A percentile compares a stretch with the other conserved stretches of the same genome.
phyloP scores from a whole-genome alignment of 2,113 vertebrate genomes.

The Neogobius melanostomus region DNA sequence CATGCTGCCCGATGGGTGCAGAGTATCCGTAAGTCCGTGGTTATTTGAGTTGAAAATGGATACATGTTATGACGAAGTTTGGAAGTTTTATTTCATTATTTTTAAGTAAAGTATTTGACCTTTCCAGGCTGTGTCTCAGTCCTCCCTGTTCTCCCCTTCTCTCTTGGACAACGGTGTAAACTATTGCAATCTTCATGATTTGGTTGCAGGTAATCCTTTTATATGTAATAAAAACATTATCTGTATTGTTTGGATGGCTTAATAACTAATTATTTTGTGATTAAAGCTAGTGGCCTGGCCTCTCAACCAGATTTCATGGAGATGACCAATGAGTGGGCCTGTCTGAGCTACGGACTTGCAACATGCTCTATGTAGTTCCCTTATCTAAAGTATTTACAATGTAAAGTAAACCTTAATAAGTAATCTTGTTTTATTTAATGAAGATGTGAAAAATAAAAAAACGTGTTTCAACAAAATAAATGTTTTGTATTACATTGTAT shows the following conservation, averaged over 20 bases:
- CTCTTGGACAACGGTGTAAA: conserved; percentile 38
- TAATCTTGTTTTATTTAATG: too few species aligned
- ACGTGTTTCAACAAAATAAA: too few species aligned
- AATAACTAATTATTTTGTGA: not conserved
- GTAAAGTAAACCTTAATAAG: too few species aligned
- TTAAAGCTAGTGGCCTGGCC: conserved; percentile 30
- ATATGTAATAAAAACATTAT: not conserved
- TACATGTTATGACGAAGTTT: too few species aligned
- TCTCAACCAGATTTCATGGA: conserved; percentile 19
- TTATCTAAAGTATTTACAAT: not conserved
- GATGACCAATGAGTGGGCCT: conserved; percentile 43
- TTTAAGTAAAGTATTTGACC: too few species aligned
- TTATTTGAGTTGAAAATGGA: not conserved
- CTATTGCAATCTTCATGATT: conserved; percentile 54
- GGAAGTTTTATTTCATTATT: not conserved
- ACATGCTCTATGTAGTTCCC: not conserved
- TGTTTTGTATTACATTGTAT: too few species aligned
- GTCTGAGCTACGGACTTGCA: conserved; percentile 15
- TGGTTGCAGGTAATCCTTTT: conserved; percentile 35
- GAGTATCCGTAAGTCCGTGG: not conserved
- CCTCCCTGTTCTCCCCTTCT: conserved; percentile 35
- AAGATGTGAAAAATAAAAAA: too few species aligned
- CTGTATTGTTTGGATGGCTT: not conserved
- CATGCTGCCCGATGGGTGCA: not conserved
- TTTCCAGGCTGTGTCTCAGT: conserved; percentile 29